phyloP scores from a whole-genome alignment of 1,140 invertebrate genomes.

The Pogonognathellus flavescens region DNA sequence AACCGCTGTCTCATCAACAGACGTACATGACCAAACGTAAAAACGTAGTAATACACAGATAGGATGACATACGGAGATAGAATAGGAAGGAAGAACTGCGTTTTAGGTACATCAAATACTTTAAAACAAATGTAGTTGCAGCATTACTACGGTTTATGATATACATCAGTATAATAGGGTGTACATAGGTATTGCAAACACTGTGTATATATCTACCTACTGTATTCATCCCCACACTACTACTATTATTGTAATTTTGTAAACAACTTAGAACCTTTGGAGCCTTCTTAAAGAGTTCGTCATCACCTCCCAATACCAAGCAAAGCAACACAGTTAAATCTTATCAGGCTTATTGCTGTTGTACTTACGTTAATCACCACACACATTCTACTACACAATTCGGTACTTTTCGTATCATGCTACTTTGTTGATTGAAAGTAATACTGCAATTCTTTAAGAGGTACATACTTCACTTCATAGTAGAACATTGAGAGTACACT shows the following conservation, averaged over 20 bases:
- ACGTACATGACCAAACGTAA: background rate
- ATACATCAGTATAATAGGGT: no score
- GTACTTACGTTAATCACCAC: conserved; percentile 9
- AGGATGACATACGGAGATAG: background rate
- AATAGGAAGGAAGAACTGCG: background rate
- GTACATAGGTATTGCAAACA: no score
- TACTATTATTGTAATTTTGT: background rate
- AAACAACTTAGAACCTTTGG: conserved; percentile 33
- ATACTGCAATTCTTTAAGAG: background rate
- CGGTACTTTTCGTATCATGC: background rate
- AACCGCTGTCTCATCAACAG: conserved; percentile 42
- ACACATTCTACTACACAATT: conserved; percentile 2
- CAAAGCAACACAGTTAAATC: background rate
- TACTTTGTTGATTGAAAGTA: background rate
- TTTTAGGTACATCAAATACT: conserved; percentile 19
- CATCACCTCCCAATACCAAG: background rate
- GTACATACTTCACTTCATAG: background rate
- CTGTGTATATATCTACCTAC: no score
- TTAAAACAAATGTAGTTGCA: no score
- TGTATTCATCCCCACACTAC: background rate
- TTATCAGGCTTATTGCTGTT: background rate
- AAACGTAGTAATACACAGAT: background rate
- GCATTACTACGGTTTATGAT: no score
- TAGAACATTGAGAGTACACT: background rate
- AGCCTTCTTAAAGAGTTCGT: conserved; percentile 43